Evolutionary conservation across 2,797 vertebrate genomes (phyloP).

Genomic region (Clarias pachynema): DNA sequence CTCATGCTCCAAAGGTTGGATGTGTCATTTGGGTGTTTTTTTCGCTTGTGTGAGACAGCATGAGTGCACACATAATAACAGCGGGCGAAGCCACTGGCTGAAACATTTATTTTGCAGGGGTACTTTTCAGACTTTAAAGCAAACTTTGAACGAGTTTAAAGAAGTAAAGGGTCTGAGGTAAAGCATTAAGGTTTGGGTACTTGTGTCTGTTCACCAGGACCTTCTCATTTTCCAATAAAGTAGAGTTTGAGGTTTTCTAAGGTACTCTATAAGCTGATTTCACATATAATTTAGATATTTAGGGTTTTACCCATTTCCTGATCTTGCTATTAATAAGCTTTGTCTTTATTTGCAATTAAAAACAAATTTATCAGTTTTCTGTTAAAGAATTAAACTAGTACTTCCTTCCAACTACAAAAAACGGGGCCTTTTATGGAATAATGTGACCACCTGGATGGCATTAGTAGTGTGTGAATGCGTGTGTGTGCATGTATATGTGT

Average conservation of each 20-base stretch:
- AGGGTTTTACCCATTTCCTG: not conserved
- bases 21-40: slow-evolving; percentile 33
- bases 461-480: slow-evolving; percentile 13
- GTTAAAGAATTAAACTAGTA: not conserved
- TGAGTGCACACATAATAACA: slow-evolving; percentile 34
- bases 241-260: slow-evolving; percentile 4
- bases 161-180: slow-evolving; percentile 25
- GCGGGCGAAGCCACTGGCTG: not conserved
- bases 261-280: slow-evolving; percentile 14
- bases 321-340: slow-evolving; percentile 23
- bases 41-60: slow-evolving; percentile 39
- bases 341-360: not conserved
- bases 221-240: slow-evolving; percentile 28
- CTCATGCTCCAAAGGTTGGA: slow-evolving; percentile 17
- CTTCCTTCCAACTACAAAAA: not conserved
- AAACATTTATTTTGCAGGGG: not conserved
- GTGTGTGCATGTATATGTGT: not conserved
- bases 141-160: slow-evolving; percentile 42
- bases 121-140: slow-evolving; percentile 28
- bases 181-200: slow-evolving; percentile 10
- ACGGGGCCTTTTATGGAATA: not conserved
- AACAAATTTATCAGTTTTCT: slow-evolving; percentile 3
- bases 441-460: slow-evolving; percentile 32
- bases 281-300: not conserved
- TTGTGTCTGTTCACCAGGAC: slow-evolving; percentile 12